These are phyloP conservation scores for Centropristis striata DNA, from an alignment of 2,113 vertebrate species.

Conservation along the genomic window DNA sequence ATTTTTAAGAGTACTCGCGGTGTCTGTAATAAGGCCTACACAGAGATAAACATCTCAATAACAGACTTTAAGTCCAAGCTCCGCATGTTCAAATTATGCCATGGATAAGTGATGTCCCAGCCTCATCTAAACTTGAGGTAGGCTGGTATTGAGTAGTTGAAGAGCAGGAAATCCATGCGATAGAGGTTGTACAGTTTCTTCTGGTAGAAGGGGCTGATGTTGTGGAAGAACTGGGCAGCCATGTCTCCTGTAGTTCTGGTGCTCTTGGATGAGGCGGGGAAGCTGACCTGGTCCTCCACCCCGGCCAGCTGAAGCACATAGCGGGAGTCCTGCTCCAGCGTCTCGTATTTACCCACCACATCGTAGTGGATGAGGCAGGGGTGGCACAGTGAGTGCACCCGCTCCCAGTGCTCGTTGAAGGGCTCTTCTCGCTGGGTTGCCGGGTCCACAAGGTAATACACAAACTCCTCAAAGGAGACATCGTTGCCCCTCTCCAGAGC, in stretches of 20 bases:
- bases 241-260: slow-evolving; percentile 87
- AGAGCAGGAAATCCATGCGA: slow-evolving; percentile 97
- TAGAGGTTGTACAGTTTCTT: slow-evolving; percentile 94
- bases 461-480: slow-evolving; percentile 94
- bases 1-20: neutral
- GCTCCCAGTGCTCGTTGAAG: slow-evolving; percentile 98
- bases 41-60: slow-evolving; percentile 1
- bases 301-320: slow-evolving; percentile 92
- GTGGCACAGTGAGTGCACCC: slow-evolving; percentile 93
- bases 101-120: neutral
- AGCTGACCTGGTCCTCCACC: slow-evolving; percentile 84
- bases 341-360: slow-evolving; percentile 96
- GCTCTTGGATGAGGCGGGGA: slow-evolving; percentile 87
- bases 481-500: slow-evolving; percentile 90
- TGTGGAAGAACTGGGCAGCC: slow-evolving; percentile 90
- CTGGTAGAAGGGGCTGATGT: slow-evolving; percentile 94
- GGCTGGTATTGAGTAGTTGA: slow-evolving; percentile 93
- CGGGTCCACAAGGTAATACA: slow-evolving; percentile 94
- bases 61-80: slow-evolving; percentile 14
- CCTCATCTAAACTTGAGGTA: slow-evolving; percentile 87
- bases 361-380: slow-evolving; percentile 95
- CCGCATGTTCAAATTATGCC: neutral
- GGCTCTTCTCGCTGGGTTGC: slow-evolving; percentile 91
- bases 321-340: slow-evolving; percentile 92
- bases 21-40: slow-evolving; percentile 12